phyloP scores from a whole-genome alignment of 2,888 invertebrate species.

The Thereva nobilitata region DNA sequence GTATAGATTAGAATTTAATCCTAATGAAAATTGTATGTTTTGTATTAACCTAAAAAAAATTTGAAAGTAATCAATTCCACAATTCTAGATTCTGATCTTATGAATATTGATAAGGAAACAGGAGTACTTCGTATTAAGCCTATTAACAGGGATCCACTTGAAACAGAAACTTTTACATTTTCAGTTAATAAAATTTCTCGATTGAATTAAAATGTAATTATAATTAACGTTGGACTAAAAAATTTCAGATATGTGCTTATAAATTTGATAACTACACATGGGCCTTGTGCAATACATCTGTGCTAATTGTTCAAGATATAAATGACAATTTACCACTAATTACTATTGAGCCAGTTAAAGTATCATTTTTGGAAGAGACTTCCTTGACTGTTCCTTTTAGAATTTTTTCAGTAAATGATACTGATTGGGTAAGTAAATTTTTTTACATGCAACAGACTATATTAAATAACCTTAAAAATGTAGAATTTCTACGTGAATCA shows the following conservation, averaged over 20 bases:
- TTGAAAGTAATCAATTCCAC: background rate
- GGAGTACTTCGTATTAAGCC: constrained; percentile 44
- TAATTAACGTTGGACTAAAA: background rate
- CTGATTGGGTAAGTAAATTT: constrained; percentile 59
- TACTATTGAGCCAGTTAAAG: constrained; percentile 51
- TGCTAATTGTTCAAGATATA: constrained; percentile 62
- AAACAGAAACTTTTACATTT: constrained; percentile 59
- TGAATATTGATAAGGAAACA: constrained; percentile 42
- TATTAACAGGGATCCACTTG: constrained; percentile 60
- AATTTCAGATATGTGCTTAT: constrained; percentile 58
- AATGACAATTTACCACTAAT: constrained; percentile 71
- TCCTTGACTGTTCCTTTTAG: constrained; percentile 59
- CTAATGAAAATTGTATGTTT: constrained; percentile 53
- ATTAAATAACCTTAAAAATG: background rate
- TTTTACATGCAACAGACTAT: background rate
- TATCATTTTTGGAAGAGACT: constrained; percentile 62
- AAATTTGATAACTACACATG: constrained; percentile 54
- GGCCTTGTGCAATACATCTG: constrained; percentile 53
- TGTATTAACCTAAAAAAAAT: background rate
- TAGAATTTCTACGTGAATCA: too few relatives aligned
- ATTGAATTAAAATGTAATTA: constrained; percentile 1
- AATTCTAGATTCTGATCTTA: constrained; percentile 43
- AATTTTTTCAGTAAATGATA: constrained; percentile 62
- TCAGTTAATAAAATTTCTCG: constrained; percentile 34
- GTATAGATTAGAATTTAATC: constrained; percentile 59